A percentile compares a stretch with the other conserved stretches of the same genome.
phyloP scores from a whole-genome alignment of 2,888 invertebrate genomes.

The Anoncus sp. region DNA sequence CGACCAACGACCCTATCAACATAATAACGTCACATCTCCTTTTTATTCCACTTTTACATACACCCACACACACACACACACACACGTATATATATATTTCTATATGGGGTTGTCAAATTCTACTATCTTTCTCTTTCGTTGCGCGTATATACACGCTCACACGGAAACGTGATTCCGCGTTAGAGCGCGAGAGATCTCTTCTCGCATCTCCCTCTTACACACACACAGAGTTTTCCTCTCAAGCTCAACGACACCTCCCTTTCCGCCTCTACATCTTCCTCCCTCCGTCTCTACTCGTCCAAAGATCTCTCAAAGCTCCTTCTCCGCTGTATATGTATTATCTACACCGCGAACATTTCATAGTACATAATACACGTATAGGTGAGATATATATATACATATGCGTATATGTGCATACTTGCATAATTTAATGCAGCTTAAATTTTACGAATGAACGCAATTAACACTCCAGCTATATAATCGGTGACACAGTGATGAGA shows the following conservation, averaged over 20 bases:
- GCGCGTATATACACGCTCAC: slow-evolving; percentile 11
- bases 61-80: too few species aligned
- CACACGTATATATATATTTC: slow-evolving; percentile 32
- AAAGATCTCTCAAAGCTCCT: slow-evolving; percentile 26
- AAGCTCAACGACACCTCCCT: slow-evolving; percentile 45
- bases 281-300: slow-evolving; percentile 44
- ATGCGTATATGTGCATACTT: slow-evolving; percentile 65
- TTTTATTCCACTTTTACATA: slow-evolving; percentile 53
- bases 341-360: slow-evolving; percentile 47
- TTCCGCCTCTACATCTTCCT: slow-evolving; percentile 29
- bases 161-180: slow-evolving; percentile 40
- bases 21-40: slow-evolving; percentile 60
- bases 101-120: slow-evolving; percentile 55
- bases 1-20: slow-evolving; percentile 62
- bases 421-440: slow-evolving; percentile 74
- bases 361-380: slow-evolving; percentile 46
- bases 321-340: slow-evolving; percentile 43
- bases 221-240: slow-evolving; percentile 26
- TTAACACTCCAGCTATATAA: too few species aligned
- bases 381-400: slow-evolving; percentile 30
- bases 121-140: slow-evolving; percentile 37
- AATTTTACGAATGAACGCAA: too few species aligned
- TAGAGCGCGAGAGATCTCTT: slow-evolving; percentile 40
- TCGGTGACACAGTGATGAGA: too few species aligned
- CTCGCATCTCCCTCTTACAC: slow-evolving; percentile 54